These are phyloP conservation scores for Petromus typicus DNA, from an alignment of 2,113 vertebrate species.

Conservation along the genomic window DNA sequence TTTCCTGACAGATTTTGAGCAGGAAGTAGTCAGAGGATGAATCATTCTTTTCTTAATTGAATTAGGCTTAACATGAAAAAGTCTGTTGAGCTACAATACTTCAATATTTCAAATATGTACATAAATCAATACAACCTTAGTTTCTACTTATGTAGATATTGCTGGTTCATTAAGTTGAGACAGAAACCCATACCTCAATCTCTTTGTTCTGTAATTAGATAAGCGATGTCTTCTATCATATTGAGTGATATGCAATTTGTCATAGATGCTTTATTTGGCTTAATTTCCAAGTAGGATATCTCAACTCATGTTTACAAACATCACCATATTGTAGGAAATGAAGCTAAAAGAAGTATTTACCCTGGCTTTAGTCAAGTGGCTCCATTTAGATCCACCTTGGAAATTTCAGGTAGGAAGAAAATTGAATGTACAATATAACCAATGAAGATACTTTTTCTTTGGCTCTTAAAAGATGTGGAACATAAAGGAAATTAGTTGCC, in stretches of 20 bases:
- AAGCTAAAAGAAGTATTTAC: neutral
- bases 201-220: constrained; percentile 31
- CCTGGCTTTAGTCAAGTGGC: neutral
- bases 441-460: neutral
- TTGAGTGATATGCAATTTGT: neutral
- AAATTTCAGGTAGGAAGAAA: neutral
- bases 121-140: neutral
- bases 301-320: neutral
- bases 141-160: constrained; percentile 58
- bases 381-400: neutral
- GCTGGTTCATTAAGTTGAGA: neutral
- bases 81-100: neutral
- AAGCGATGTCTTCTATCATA: constrained; percentile 26
- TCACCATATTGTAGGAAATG: neutral
- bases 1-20: constrained; percentile 29
- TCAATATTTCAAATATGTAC: constrained; percentile 46
- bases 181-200: constrained; percentile 20
- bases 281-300: constrained; percentile 44
- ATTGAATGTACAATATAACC: neutral
- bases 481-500: neutral
- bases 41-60: constrained; percentile 7
- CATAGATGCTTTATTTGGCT: constrained; percentile 29
- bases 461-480: neutral
- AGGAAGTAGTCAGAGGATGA: neutral
- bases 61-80: constrained; percentile 28